These are phyloP conservation scores for Tortrix viridana DNA, from an alignment of 2,888 invertebrate genomes.

Conservation along the genomic window DNA sequence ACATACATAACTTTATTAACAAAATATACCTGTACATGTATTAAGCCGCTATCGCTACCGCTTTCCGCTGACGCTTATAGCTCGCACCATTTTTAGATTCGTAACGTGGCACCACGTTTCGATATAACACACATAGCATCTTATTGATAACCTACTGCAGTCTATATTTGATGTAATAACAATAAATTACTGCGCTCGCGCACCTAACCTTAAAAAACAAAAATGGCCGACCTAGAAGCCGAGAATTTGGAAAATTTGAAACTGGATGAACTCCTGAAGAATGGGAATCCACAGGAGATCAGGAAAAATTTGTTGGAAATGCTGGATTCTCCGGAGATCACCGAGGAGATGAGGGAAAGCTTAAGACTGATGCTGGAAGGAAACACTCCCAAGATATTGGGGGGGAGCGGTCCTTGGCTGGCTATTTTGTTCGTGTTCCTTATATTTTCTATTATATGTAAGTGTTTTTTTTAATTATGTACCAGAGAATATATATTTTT, in stretches of 20 bases:
- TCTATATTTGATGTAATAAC: slow-evolving; percentile 13
- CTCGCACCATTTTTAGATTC: slow-evolving; percentile 41
- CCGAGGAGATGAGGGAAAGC: slow-evolving; percentile 86
- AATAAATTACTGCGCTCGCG: neutral
- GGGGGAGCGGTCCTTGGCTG: slow-evolving; percentile 55
- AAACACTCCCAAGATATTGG: slow-evolving; percentile 68
- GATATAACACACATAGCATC: slow-evolving; percentile 22
- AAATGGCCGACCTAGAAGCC: slow-evolving; percentile 48
- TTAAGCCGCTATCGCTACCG: slow-evolving; percentile 16
- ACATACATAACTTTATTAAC: too few species aligned
- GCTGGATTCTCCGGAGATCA: slow-evolving; percentile 83
- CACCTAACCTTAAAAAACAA: slow-evolving; percentile 45
- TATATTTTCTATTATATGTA: slow-evolving; percentile 66
- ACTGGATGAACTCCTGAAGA: slow-evolving; percentile 60
- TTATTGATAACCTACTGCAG: slow-evolving; percentile 22
- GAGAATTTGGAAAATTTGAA: slow-evolving; percentile 43
- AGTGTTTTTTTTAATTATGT: slow-evolving; percentile 47
- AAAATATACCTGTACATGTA: too few species aligned
- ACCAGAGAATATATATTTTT: too few species aligned
- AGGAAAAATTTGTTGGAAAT: slow-evolving; percentile 83
- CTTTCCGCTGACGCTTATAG: slow-evolving; percentile 39
- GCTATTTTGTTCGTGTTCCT: slow-evolving; percentile 62
- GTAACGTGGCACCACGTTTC: slow-evolving; percentile 59
- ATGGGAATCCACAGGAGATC: slow-evolving; percentile 61
- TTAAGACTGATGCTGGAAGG: slow-evolving; percentile 80